Evolutionary conservation across 1,140 invertebrate species (phyloP).

Genomic region (Drosophila jambulina): DNA sequence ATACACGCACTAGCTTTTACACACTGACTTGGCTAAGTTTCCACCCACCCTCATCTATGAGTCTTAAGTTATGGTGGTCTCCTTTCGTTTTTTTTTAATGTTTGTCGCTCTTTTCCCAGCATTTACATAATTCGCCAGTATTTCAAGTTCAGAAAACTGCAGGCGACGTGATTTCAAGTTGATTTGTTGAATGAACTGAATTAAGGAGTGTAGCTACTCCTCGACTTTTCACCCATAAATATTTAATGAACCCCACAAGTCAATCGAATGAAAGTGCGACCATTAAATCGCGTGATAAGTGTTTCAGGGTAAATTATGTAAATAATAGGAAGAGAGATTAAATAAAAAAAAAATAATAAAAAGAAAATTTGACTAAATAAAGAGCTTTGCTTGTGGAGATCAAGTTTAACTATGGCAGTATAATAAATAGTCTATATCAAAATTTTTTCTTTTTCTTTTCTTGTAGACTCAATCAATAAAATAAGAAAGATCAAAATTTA

Average conservation of each 20-base stretch:
- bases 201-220: conserved; percentile 36
- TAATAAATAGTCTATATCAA: not conserved
- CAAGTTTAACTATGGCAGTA: too few relatives aligned
- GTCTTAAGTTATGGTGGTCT: too few relatives aligned
- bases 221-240: conserved; percentile 45
- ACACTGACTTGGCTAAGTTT: conserved; percentile 22
- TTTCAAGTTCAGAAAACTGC: conserved; percentile 45
- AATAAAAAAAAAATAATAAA: not conserved
- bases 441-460: too few relatives aligned
- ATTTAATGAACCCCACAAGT: conserved; percentile 42
- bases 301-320: conserved; percentile 24
- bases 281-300: conserved; percentile 54
- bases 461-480: too few relatives aligned
- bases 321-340: not conserved
- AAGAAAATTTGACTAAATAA: not conserved
- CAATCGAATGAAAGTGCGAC: conserved; percentile 53
- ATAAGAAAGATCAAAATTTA: too few relatives aligned
- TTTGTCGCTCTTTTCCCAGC: conserved; percentile 37
- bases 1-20: conserved; percentile 26
- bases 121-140: conserved; percentile 61
- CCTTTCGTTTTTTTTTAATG: conserved; percentile 33
- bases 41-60: not conserved
- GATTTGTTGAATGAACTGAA: conserved; percentile 60
- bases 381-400: not conserved
- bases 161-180: conserved; percentile 39